Percentiles rank a stretch among this genome's conserved stretches.
Evolutionary conservation across 1,140 invertebrate species (phyloP).

Genomic region (Paralvinella palmiformis): DNA sequence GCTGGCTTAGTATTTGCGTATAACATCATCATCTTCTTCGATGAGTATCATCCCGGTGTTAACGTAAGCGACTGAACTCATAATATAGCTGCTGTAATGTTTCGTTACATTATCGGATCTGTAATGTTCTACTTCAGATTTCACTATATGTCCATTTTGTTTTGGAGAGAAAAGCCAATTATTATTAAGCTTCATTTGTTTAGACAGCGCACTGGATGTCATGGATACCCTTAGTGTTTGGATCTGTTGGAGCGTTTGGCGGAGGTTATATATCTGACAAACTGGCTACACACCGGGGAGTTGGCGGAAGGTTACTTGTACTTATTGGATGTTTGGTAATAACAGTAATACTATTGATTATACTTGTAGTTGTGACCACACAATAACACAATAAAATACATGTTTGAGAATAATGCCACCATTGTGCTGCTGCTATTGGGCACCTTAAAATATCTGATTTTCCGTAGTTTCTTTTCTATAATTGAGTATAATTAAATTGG

Average conservation of each 20-base stretch:
- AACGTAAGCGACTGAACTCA: neutral
- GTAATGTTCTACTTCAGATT: neutral
- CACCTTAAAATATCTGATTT: no score
- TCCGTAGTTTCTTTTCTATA: no score
- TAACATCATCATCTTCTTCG: constrained; percentile 27
- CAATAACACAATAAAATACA: no score
- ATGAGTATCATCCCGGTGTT: constrained; percentile 6
- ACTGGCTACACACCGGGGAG: constrained; percentile 78
- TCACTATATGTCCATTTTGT: neutral
- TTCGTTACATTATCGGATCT: neutral
- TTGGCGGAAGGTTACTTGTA: constrained; percentile 74
- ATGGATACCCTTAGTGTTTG: constrained; percentile 58
- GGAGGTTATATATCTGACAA: constrained; percentile 84
- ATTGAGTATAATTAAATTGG: no score
- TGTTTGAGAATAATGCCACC: no score
- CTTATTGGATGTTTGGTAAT: constrained; percentile 69
- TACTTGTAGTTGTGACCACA: no score
- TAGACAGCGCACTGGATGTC: constrained; percentile 36
- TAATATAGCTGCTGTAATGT: neutral
- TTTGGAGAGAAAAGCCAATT: no score
- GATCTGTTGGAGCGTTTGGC: constrained; percentile 77
- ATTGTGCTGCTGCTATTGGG: no score
- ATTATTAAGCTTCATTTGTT: no score
- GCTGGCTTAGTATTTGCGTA: constrained; percentile 52
- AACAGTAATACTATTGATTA: no score